These are phyloP conservation scores for Tenebrosternarchus preto DNA, from an alignment of 2,113 vertebrate species.

Conservation along the genomic window DNA sequence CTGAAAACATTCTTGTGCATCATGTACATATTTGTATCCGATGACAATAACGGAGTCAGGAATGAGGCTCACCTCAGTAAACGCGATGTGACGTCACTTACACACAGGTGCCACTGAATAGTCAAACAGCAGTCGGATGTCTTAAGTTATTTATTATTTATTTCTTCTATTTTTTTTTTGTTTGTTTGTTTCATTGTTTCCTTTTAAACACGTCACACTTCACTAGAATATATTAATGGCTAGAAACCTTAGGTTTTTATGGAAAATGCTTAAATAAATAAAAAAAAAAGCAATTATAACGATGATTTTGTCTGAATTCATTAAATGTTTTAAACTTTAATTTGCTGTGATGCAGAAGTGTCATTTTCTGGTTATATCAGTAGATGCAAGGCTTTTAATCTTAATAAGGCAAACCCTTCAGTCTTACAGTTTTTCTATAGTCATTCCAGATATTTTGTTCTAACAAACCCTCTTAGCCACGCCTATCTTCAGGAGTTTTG, in stretches of 20 bases:
- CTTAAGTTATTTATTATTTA: background rate
- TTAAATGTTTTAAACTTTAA: background rate
- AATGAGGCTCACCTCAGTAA: background rate
- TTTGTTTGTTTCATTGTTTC: background rate
- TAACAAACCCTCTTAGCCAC: background rate
- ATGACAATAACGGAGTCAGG: background rate
- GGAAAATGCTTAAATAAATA: background rate
- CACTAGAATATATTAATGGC: background rate
- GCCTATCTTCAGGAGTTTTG: background rate
- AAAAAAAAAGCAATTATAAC: background rate
- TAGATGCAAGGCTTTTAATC: background rate
- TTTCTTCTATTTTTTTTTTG: background rate
- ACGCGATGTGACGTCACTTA: background rate
- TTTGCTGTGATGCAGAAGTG: background rate
- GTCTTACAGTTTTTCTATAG: background rate
- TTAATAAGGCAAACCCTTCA: constrained; percentile 8
- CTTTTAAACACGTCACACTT: background rate
- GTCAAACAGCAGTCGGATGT: background rate
- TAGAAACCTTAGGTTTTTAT: background rate
- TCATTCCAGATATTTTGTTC: constrained; percentile 23
- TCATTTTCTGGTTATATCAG: constrained; percentile 14
- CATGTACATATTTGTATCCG: background rate
- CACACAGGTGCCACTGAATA: background rate
- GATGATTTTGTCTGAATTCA: background rate
- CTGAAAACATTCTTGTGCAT: background rate